Evolutionary conservation across 2,888 invertebrate genomes (phyloP).

Genomic region (Drosophila phalerata): DNA sequence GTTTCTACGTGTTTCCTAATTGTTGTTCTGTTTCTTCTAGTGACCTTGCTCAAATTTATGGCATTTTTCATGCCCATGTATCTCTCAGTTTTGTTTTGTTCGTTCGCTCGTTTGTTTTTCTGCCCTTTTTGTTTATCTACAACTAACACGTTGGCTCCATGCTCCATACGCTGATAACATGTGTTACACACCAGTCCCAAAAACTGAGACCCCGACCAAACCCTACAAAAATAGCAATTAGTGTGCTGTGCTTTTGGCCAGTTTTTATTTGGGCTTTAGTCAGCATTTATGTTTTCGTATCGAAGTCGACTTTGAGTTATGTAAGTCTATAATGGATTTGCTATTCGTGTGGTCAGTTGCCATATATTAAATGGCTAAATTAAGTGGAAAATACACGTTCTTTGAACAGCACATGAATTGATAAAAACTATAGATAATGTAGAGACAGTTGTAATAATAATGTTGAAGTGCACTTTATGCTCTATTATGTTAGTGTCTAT

Average conservation of each 20-base stretch:
- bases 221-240: conserved; percentile 44
- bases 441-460: background rate
- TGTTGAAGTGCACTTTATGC: conserved; percentile 1
- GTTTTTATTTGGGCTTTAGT: conserved; percentile 34
- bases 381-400: conserved; percentile 17
- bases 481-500: conserved; percentile 1
- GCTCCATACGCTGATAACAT: conserved; percentile 57
- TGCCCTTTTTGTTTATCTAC: conserved; percentile 64
- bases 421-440: conserved; percentile 12
- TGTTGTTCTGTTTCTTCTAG: conserved; percentile 52
- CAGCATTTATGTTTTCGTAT: conserved; percentile 32
- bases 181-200: conserved; percentile 38
- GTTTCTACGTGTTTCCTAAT: conserved; percentile 57
- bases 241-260: conserved; percentile 20
- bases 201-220: conserved; percentile 3
- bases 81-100: conserved; percentile 32
- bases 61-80: conserved; percentile 43
- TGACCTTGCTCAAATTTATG: conserved; percentile 76
- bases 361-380: conserved; percentile 17
- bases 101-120: conserved; percentile 16
- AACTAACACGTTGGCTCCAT: conserved; percentile 52
- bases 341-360: conserved; percentile 13
- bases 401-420: conserved; percentile 19
- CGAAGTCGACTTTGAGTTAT: conserved; percentile 38
- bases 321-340: conserved; percentile 31